Percentiles rank a stretch among this genome's conserved stretches.
Conservation (phyloP, 2,113 vertebrate species). For the Ictalurus furcatus region DNA sequence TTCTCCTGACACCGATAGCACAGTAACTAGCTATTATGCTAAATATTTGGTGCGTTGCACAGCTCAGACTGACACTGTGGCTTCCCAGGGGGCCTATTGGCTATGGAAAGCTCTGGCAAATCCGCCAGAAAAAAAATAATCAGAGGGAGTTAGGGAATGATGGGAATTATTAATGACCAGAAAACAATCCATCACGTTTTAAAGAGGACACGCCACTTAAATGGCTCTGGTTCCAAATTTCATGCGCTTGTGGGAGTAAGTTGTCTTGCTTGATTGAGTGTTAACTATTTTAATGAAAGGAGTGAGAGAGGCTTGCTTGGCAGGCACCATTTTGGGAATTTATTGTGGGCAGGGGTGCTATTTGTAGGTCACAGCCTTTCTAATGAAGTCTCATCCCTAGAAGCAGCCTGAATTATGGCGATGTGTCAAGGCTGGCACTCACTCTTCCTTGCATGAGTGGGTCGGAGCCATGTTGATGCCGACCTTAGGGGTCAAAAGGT, state of each 20-base stretch:
- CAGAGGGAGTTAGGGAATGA: conserved; percentile 21
- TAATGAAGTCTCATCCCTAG: conserved; percentile 52
- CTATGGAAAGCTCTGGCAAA: conserved; percentile 50
- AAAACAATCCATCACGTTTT: conserved; percentile 37
- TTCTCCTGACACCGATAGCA: conserved; percentile 60
- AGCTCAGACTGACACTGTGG: conserved; percentile 56
- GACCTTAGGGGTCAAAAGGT: conserved; percentile 3
- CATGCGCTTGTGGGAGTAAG: conserved; percentile 3
- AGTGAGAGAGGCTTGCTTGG: conserved; percentile 44
- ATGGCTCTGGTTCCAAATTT: conserved; percentile 16
- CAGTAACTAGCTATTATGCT: conserved; percentile 73
- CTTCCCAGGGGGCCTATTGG: conserved; percentile 58
- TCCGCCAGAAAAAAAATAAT: conserved; percentile 39
- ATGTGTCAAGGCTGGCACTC: conserved; percentile 29
- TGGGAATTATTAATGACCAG: conserved; percentile 43
- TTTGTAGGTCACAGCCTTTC: conserved; percentile 50
- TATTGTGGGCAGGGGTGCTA: conserved; percentile 39
- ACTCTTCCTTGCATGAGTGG: conserved; percentile 2
- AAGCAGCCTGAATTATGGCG: conserved; percentile 46
- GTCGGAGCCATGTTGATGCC: not conserved
- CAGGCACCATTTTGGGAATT: conserved; percentile 49
- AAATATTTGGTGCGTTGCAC: conserved; percentile 75
- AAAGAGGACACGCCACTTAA: conserved; percentile 24
- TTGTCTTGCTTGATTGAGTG: conserved; percentile 41
- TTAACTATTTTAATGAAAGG: conserved; percentile 48